phyloP scores from a whole-genome alignment of 2,888 invertebrate genomes.

The Cheiracanthium punctorium region DNA sequence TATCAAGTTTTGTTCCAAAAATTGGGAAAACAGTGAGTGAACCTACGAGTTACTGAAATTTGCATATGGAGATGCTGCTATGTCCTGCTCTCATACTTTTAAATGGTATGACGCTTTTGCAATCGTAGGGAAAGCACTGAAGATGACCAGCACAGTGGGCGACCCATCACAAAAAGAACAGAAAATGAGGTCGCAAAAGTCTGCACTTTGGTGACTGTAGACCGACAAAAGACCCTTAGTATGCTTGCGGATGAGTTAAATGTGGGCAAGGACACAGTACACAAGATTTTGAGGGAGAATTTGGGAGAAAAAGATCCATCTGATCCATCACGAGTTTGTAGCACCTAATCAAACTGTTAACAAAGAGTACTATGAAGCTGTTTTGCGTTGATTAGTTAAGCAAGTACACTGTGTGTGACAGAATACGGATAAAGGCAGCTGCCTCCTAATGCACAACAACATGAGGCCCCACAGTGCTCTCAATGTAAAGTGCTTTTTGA shows the following conservation, averaged over 20 bases:
- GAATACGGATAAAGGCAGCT: background rate
- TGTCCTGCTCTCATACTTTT: too few species aligned
- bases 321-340: background rate
- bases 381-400: background rate
- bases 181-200: too few species aligned
- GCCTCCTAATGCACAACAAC: background rate
- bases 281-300: background rate
- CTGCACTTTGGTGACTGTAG: too few species aligned
- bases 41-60: too few species aligned
- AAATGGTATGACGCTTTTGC: too few species aligned
- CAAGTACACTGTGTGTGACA: background rate
- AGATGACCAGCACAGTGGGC: too few species aligned
- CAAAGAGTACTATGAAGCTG: slow-evolving; percentile 8
- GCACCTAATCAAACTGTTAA: slow-evolving; percentile 9
- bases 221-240: too few species aligned
- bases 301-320: background rate
- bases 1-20: too few species aligned
- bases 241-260: background rate
- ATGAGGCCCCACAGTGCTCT: background rate
- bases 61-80: too few species aligned
- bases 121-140: too few species aligned
- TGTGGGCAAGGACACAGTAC: background rate
- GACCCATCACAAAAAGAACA: too few species aligned
- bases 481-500: background rate
- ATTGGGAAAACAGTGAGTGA: too few species aligned